Conservation (phyloP, 2,888 invertebrate species). For the Eulithis testata region DNA sequence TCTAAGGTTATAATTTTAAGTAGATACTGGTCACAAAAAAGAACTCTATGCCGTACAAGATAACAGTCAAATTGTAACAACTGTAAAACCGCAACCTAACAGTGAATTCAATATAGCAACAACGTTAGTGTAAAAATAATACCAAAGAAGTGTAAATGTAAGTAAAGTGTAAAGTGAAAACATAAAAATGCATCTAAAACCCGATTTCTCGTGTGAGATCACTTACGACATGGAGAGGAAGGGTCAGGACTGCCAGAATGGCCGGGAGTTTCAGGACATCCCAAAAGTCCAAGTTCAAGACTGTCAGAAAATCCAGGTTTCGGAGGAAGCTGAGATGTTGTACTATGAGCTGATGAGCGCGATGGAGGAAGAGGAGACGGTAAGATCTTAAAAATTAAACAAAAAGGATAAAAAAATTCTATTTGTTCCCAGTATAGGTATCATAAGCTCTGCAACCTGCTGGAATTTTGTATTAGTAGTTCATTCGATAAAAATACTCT, state of each 20-base stretch:
- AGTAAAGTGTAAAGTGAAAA: constrained; percentile 36
- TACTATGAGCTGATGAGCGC: constrained; percentile 80
- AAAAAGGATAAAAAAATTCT: no score
- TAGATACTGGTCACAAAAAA: no score
- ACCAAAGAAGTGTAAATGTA: constrained; percentile 1
- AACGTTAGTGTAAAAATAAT: constrained; percentile 14
- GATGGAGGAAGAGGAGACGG: constrained; percentile 80
- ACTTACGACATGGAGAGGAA: constrained; percentile 68
- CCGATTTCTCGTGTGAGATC: constrained; percentile 73
- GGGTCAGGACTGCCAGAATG: constrained; percentile 20
- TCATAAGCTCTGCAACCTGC: no score
- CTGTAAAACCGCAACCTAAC: no score
- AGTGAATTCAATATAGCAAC: not conserved
- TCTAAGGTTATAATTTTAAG: no score
- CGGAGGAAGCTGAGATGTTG: constrained; percentile 80
- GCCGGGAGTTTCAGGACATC: constrained; percentile 15
- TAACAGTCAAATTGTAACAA: not conserved
- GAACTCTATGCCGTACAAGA: no score
- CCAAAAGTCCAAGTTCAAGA: constrained; percentile 17
- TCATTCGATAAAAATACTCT: no score
- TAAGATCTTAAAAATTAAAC: constrained; percentile 48
- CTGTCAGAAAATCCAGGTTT: constrained; percentile 68
- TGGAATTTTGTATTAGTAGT: no score
- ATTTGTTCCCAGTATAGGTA: no score
- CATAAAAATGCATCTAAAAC: constrained; percentile 74